Percentiles rank a stretch among this genome's conserved stretches.
Conservation (phyloP, 2,797 vertebrate genomes). For the Tenualosa thibaudeaui region DNA sequence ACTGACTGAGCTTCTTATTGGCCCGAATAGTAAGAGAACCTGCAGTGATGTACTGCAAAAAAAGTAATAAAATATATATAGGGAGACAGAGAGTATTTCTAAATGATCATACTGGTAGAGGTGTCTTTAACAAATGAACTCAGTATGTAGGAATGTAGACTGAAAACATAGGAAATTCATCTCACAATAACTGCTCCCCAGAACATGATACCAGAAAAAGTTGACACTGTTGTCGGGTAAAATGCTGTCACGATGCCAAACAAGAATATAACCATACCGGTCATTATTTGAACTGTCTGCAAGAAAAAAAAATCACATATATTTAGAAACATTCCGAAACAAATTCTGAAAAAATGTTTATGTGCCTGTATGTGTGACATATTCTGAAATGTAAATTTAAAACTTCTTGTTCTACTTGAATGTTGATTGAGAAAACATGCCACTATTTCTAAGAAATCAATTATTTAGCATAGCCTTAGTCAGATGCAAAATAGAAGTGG, state of each 20-base stretch:
- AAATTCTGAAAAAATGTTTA: too few relatives aligned
- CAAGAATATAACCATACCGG: conserved; percentile 17
- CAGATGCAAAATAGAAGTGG: background rate
- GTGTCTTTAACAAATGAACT: background rate
- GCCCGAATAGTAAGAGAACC: conserved; percentile 42
- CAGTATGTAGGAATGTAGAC: too few relatives aligned
- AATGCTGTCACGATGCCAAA: conserved; percentile 10
- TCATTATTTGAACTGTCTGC: conserved; percentile 35
- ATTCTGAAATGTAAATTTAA: too few relatives aligned
- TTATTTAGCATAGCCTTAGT: too few relatives aligned
- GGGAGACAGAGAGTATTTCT: too few relatives aligned
- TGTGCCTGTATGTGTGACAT: too few relatives aligned
- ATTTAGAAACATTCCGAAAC: background rate
- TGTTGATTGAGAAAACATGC: too few relatives aligned
- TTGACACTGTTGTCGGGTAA: background rate
- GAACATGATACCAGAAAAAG: conserved; percentile 23
- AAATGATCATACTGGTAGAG: too few relatives aligned
- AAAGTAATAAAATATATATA: background rate
- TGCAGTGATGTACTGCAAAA: conserved; percentile 37
- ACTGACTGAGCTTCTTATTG: conserved; percentile 35
- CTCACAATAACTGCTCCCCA: conserved; percentile 34
- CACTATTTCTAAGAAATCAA: too few relatives aligned
- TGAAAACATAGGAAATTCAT: background rate
- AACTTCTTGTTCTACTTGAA: background rate
- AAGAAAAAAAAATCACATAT: background rate